These are phyloP conservation scores for Choloepus hoffmanni DNA, from an alignment of 2,113 vertebrate genomes.

Conservation along the genomic window DNA sequence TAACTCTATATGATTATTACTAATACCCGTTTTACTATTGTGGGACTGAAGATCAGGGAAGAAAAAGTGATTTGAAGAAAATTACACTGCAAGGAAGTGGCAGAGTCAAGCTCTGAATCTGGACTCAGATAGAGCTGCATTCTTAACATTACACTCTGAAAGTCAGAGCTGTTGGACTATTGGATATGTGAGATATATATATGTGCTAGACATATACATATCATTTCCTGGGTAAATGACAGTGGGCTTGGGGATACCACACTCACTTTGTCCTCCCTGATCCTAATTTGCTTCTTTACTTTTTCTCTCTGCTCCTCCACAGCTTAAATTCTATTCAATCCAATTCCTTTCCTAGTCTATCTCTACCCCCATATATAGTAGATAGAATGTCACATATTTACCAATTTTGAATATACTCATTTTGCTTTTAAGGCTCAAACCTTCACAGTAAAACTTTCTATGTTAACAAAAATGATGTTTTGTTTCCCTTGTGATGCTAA, in stretches of 20 bases:
- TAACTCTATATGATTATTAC: not conserved
- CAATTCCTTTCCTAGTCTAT: not conserved
- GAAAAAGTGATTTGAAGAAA: not conserved
- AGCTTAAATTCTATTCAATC: not conserved
- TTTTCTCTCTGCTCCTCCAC: not conserved
- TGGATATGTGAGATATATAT: not conserved
- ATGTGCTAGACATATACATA: no score
- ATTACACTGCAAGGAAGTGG: not conserved
- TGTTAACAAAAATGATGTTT: not conserved
- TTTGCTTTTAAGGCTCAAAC: not conserved
- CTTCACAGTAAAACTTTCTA: not conserved
- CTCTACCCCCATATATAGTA: not conserved
- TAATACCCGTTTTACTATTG: not conserved
- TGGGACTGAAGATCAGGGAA: not conserved
- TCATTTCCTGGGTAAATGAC: not conserved
- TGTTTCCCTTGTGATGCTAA: not conserved
- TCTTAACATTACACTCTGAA: not conserved
- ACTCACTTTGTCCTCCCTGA: not conserved
- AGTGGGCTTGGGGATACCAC: not conserved
- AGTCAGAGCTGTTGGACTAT: not conserved
- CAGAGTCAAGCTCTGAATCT: not conserved
- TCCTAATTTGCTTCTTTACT: not conserved
- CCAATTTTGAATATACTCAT: not conserved
- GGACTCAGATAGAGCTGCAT: not conserved
- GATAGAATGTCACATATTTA: not conserved